Conservation (phyloP, 2,888 invertebrate species). For the Endotricha flammealis region DNA sequence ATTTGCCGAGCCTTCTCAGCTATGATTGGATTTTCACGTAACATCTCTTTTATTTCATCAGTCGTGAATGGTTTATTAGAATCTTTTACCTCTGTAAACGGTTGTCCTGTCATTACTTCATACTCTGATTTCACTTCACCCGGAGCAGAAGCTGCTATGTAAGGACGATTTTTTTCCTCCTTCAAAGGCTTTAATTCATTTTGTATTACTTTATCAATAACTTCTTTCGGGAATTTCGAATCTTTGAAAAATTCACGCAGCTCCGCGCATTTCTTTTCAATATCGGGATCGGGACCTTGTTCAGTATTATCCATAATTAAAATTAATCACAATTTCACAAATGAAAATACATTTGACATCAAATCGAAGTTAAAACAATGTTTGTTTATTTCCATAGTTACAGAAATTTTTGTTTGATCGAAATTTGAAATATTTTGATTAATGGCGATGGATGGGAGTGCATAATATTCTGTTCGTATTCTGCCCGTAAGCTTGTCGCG, state of each 20-base stretch:
- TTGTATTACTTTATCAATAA: slow-evolving; percentile 53
- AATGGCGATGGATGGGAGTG: not conserved
- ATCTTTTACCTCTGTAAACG: slow-evolving; percentile 56
- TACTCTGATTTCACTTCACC: slow-evolving; percentile 57
- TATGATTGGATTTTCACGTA: slow-evolving; percentile 55
- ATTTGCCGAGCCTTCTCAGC: slow-evolving; percentile 24
- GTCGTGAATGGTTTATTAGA: slow-evolving; percentile 43
- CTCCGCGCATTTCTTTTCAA: slow-evolving; percentile 52
- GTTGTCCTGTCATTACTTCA: slow-evolving; percentile 69
- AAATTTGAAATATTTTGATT: slow-evolving; percentile 31
- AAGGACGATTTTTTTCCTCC: slow-evolving; percentile 34
- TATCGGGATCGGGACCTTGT: slow-evolving; percentile 32
- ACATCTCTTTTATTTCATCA: slow-evolving; percentile 49
- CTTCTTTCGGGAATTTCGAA: slow-evolving; percentile 44
- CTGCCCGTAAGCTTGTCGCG: too few relatives aligned
- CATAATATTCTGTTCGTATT: too few relatives aligned
- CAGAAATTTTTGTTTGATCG: slow-evolving; percentile 36
- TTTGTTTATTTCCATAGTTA: slow-evolving; percentile 33
- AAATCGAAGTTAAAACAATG: not conserved
- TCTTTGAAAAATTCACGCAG: slow-evolving; percentile 53
- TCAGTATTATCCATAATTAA: slow-evolving; percentile 19
- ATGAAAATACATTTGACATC: slow-evolving; percentile 1
- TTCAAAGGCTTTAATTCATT: slow-evolving; percentile 55
- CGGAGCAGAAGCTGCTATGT: slow-evolving; percentile 53
- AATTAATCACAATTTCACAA: not conserved